Conservation (phyloP, 2,888 invertebrate genomes). For the Automeris io region DNA sequence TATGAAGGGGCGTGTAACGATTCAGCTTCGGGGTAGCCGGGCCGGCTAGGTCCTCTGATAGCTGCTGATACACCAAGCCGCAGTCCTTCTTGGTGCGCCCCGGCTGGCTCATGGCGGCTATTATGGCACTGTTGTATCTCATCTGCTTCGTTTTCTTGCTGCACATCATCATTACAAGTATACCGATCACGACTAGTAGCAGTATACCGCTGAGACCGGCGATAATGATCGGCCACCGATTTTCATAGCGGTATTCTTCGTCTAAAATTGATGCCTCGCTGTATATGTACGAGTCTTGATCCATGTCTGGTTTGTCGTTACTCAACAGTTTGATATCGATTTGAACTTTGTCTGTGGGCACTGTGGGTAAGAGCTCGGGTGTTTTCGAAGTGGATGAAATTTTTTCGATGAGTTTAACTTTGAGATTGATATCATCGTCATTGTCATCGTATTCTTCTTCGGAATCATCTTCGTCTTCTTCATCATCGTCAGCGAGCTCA, state of each 20-base stretch:
- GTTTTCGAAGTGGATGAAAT: slow-evolving; percentile 20
- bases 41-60: slow-evolving; percentile 85
- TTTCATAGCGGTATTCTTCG: slow-evolving; percentile 65
- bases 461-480: slow-evolving; percentile 37
- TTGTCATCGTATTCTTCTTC: slow-evolving; percentile 26
- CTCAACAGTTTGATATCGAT: slow-evolving; percentile 56
- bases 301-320: slow-evolving; percentile 41
- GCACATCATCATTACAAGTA: slow-evolving; percentile 65
- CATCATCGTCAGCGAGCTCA: slow-evolving; percentile 50
- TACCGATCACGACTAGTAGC: slow-evolving; percentile 71
- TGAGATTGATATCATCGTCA: slow-evolving; percentile 56
- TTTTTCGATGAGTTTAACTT: slow-evolving; percentile 54
- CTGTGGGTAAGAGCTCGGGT: slow-evolving; percentile 16
- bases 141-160: slow-evolving; percentile 50
- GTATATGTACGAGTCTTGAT: slow-evolving; percentile 43
- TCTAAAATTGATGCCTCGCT: slow-evolving; percentile 49
- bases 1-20: slow-evolving; percentile 78
- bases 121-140: slow-evolving; percentile 72
- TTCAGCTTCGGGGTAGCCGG: slow-evolving; percentile 82
- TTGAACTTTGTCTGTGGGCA: slow-evolving; percentile 32
- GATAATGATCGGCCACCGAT: slow-evolving; percentile 77
- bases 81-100: slow-evolving; percentile 81
- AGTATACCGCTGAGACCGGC: slow-evolving; percentile 76
- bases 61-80: slow-evolving; percentile 85
- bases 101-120: slow-evolving; percentile 72